These are phyloP conservation scores for Acestrorhynchus altus DNA, from an alignment of 2,797 vertebrate genomes.

Conservation along the genomic window DNA sequence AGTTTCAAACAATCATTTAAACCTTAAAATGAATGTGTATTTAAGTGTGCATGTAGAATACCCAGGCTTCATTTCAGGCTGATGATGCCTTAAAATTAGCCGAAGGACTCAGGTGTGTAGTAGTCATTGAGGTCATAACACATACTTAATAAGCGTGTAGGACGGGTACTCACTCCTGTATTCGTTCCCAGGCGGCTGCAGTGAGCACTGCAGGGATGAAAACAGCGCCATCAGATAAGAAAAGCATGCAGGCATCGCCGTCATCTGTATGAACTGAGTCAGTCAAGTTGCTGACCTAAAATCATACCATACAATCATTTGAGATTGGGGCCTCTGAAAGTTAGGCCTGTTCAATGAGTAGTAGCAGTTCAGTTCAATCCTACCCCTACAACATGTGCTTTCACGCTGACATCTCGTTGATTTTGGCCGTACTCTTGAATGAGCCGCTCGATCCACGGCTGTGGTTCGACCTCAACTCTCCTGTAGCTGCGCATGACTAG, in stretches of 20 bases:
- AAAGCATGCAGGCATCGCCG: conserved; percentile 50
- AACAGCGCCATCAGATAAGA: conserved; percentile 52
- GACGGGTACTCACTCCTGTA: conserved; percentile 54
- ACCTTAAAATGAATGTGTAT: no score
- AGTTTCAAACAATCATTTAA: no score
- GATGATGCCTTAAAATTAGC: conserved; percentile 33
- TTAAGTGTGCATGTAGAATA: not conserved
- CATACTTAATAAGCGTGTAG: conserved; percentile 50
- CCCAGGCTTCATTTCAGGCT: not conserved
- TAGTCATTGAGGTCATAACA: conserved; percentile 56
- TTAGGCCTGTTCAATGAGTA: not conserved
- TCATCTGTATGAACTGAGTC: conserved; percentile 43
- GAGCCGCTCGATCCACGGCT: conserved; percentile 54
- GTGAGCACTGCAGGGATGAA: conserved; percentile 55
- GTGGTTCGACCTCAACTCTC: conserved; percentile 8
- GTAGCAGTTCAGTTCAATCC: not conserved
- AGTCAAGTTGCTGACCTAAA: conserved; percentile 44
- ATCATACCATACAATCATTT: not conserved
- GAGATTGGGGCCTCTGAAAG: not conserved
- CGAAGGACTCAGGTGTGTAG: conserved; percentile 54
- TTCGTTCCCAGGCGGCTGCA: conserved; percentile 47
- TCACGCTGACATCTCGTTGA: not conserved
- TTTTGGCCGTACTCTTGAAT: conserved; percentile 34
- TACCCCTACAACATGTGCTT: conserved; percentile 50
- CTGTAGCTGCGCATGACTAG: conserved; percentile 32